phyloP scores from a whole-genome alignment of 2,797 vertebrate species.

The Chromobotia macracanthus region DNA sequence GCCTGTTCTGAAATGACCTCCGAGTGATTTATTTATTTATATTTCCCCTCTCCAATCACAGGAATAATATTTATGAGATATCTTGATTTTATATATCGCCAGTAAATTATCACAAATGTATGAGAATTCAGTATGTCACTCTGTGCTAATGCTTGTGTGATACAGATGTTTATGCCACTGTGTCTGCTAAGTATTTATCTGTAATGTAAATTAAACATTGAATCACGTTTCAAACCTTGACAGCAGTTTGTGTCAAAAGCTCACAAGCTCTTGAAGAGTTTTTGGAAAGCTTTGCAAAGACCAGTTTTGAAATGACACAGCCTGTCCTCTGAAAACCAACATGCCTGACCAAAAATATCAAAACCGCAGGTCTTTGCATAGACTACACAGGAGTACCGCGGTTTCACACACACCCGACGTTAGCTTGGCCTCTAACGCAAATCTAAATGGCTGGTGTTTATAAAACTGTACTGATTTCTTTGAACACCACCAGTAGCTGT shows the following conservation, averaged over 20 bases:
- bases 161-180: not conserved
- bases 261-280: slow-evolving; percentile 1
- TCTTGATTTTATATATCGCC: too few species aligned
- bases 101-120: too few species aligned
- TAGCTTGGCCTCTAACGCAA: not conserved
- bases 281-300: not conserved
- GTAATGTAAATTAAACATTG: slow-evolving; percentile 11
- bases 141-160: not conserved
- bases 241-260: not conserved
- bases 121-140: not conserved
- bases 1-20: too few species aligned
- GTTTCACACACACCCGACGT: not conserved
- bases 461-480: not conserved
- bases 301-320: not conserved
- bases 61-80: too few species aligned
- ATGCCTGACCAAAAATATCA: slow-evolving; percentile 15
- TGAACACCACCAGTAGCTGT: not conserved
- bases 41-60: too few species aligned
- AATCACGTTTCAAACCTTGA: slow-evolving; percentile 5
- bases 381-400: not conserved
- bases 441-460: not conserved
- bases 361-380: not conserved
- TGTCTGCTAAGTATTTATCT: slow-evolving; percentile 3
- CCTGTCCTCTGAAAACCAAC: slow-evolving; percentile 33
- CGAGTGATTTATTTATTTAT: too few species aligned